Base-by-base conservation (phyloP, 2,888 invertebrate genomes). In the Protonemura montana region DNA sequence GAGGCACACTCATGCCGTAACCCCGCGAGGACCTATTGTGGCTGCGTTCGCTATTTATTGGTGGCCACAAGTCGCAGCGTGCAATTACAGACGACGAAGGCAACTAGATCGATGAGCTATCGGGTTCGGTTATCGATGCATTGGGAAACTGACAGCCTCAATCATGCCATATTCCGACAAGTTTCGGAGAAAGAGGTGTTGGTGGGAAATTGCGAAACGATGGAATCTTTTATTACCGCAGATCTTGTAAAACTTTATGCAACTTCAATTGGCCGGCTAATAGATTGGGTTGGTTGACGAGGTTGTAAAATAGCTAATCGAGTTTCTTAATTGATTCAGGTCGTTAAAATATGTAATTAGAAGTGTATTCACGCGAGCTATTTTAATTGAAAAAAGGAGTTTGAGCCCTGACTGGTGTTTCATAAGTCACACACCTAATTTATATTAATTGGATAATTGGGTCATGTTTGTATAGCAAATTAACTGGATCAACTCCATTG, bases 341-440 rank as follows among this genome's bases (percentile, higher is more conserved):
- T 59, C 59, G 59, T 59, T 59, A 59, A 59, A 59, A 59, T 59
- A 59, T 59, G 59, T 59, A 59, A 59, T 59, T 59, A 59, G 59
- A 21, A 59, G 59, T 21, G 21, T 59, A 59, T 59, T 59, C 59
- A 59, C 59, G 59, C 59, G 59, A 59, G 13, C 7, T 10, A 59
- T 59, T 59, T 59, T 59, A 59, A 59, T 59, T 59, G 59, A 59
- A 59, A 59, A 59, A 59, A 59, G 59, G 59, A 59, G 59, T 59
- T 59, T 59, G 21, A 59, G 59, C 59, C 59, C 59, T 59, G 59
- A 59, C 59, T 59, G 59, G 59, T 59, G 21, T 59, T 59, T 59
- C 59, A 21, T 59, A 59, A 59, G 59, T 59, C 59, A 59, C 59
- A 59, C 59, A 59, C 59, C 59, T 59, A 59, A 59, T 59, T 59